These are phyloP conservation scores for Sisyra terminalis DNA, from an alignment of 2,888 invertebrate genomes.

Conservation along the genomic window DNA sequence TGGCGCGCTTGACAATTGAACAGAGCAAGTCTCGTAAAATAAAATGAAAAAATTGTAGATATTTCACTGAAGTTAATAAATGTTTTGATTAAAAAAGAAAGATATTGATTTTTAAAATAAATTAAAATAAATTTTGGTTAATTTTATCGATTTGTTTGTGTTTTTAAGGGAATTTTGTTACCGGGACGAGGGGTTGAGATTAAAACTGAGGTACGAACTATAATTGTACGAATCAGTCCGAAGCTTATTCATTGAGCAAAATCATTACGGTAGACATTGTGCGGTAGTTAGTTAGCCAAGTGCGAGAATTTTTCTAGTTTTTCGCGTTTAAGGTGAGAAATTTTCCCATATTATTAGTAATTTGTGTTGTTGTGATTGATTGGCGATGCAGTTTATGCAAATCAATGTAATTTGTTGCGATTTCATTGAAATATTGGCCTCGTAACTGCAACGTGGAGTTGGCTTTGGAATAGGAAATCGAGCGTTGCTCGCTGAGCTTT, in stretches of 20 bases:
- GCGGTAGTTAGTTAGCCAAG: not conserved
- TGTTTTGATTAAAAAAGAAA: not conserved
- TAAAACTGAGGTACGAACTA: no score
- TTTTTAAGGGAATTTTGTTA: not conserved
- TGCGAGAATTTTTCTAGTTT: constrained; percentile 1
- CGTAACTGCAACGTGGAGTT: constrained; percentile 4
- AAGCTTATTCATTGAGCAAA: constrained; percentile 2
- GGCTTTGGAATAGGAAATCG: not conserved
- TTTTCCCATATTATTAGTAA: not conserved
- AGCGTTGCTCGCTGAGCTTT: not conserved
- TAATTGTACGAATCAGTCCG: not conserved
- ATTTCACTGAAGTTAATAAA: not conserved
- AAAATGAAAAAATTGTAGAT: no score
- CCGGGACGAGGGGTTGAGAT: not conserved
- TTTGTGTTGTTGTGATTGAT: not conserved
- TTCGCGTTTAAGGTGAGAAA: constrained; percentile 3
- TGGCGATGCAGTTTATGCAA: not conserved
- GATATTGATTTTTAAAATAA: not conserved
- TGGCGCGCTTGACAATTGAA: no score
- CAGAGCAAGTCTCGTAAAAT: no score
- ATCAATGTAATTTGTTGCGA: not conserved
- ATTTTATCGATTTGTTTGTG: not conserved
- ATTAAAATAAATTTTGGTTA: not conserved
- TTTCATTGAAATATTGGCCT: not conserved
- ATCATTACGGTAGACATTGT: constrained; percentile 4